These are phyloP conservation scores for Sakesphorus luctuosus DNA, from an alignment of 2,113 vertebrate species.

Conservation along the genomic window DNA sequence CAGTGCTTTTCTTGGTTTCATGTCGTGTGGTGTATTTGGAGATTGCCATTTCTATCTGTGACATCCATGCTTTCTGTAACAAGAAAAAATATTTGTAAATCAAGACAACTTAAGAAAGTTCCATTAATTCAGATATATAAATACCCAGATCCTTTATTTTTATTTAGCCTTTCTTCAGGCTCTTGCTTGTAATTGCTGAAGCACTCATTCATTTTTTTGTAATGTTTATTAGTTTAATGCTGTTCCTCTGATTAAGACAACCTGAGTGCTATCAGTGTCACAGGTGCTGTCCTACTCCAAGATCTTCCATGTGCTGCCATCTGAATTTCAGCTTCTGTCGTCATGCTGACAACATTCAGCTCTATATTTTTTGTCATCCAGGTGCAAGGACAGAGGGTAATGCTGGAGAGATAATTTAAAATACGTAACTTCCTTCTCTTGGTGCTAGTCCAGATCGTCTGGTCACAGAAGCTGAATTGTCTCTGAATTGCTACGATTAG, in stretches of 20 bases:
- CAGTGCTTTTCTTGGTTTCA: constrained; percentile 47
- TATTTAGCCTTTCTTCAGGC: background rate
- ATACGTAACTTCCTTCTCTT: background rate
- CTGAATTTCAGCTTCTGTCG: background rate
- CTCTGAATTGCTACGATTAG: background rate
- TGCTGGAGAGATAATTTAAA: background rate
- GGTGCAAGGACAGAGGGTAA: background rate
- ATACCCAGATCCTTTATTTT: background rate
- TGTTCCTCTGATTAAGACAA: background rate
- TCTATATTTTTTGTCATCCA: background rate
- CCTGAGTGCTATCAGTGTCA: background rate
- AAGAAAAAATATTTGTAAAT: background rate
- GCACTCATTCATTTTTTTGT: fast-evolving
- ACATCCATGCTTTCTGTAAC: constrained; percentile 86
- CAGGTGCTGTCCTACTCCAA: background rate
- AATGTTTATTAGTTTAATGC: background rate
- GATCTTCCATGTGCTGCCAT: background rate
- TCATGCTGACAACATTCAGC: background rate
- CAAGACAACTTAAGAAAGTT: background rate
- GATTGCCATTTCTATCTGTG: constrained; percentile 82
- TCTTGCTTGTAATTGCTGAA: background rate
- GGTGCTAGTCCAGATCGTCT: background rate
- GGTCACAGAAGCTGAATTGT: background rate
- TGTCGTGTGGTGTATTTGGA: constrained; percentile 41
- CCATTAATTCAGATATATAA: background rate